phyloP scores from a whole-genome alignment of 2,113 vertebrate species.

The Scolopax mira region DNA sequence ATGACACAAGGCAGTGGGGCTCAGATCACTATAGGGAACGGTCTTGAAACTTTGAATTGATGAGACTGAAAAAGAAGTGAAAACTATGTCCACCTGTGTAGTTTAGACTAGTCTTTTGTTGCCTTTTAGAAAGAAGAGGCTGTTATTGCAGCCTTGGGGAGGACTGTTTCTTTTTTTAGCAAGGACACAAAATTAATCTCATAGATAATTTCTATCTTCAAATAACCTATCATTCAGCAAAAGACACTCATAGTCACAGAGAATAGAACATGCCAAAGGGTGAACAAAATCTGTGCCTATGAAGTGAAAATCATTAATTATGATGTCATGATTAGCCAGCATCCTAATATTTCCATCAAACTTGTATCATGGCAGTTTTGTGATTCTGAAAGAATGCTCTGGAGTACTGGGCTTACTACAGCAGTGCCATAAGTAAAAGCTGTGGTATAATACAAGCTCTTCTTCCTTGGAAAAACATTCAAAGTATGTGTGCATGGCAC shows the following conservation, averaged over 20 bases:
- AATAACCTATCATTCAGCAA: background rate
- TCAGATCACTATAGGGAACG: background rate
- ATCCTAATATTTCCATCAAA: background rate
- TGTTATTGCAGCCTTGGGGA: background rate
- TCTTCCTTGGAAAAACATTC: background rate
- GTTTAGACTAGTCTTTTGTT: background rate
- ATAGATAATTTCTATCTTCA: background rate
- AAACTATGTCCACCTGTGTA: background rate
- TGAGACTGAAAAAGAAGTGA: background rate
- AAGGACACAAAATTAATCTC: background rate
- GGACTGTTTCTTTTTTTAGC: background rate
- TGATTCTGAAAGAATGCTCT: background rate
- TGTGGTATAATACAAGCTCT: background rate
- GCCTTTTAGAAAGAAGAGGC: background rate
- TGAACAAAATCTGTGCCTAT: background rate
- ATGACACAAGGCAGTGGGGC: background rate
- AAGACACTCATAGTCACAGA: background rate
- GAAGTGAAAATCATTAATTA: background rate
- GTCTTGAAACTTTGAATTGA: background rate
- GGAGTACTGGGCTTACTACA: background rate
- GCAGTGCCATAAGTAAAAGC: background rate
- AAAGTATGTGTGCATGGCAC: background rate
- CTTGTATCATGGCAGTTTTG: background rate
- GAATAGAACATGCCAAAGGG: background rate
- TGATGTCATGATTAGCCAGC: background rate